Base-by-base conservation (phyloP, 2,888 invertebrate genomes). In the Lithosia quadra region DNA sequence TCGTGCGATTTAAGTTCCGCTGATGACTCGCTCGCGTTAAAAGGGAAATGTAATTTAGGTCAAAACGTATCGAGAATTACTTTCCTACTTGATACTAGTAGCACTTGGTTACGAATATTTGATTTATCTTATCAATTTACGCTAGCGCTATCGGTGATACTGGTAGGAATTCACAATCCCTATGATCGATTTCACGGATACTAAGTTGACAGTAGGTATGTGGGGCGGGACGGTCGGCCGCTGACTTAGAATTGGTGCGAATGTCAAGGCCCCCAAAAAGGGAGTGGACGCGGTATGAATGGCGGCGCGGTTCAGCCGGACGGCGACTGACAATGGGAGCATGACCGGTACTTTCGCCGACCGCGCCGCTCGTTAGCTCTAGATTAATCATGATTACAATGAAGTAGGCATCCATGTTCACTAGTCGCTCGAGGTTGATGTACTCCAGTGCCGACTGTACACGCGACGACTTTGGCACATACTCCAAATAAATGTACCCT, bases 41-140 rank as follows among this genome's bases (percentile, higher is more conserved):
- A 89, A 84, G 89, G 91, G 91, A 91, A 89, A 85, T 79, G 82
- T 84, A 84, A 91, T 91, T 90, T 87, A 84, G 90, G 86, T 74
- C 88, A 77, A 66, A 63, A 68, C 65, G 73, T 74, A 73, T 81
- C 58, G 49, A 28, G 59, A 53, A 63, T 55, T 64, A 56, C 21
- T 60, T 21, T 65, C 22, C 36, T 53, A 36, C 24, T n/a, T 56
- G 66, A 53, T 53, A 36, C 24, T n/a, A 61, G 66, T 61, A 13
- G 24, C 55, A 66, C 66, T 59, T 28, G 59, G 59, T 39, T 57
- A 62, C 34, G 55, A 53, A 55, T 36, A 63, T 63, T 59, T 53
- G n/a, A 55, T 13, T 9, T 72, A 73, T 73, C 72, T 79, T 82
- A 81, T 79, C 78, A 70, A 61, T 64, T 71, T 72, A 60, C 68